A percentile compares a stretch with the other conserved stretches of the same genome.
phyloP scores from a whole-genome alignment of 2,888 invertebrate genomes.

The Hyppa rectilinea region DNA sequence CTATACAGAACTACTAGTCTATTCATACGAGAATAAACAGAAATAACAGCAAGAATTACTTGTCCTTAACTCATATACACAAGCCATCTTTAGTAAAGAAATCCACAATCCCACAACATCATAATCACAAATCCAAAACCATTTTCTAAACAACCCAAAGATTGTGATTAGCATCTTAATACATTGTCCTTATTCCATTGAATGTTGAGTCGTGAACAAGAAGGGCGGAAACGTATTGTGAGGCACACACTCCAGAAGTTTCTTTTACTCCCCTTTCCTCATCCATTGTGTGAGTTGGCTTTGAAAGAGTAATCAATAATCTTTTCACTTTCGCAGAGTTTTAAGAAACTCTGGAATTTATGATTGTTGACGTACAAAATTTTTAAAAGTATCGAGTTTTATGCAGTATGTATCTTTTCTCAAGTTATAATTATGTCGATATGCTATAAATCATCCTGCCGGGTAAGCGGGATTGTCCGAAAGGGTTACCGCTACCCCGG shows the following conservation, averaged over 20 bases:
- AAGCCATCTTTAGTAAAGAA: neutral
- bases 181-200: slow-evolving; percentile 28
- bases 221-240: slow-evolving; percentile 26
- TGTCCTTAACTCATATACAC: too few species aligned
- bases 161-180: slow-evolving; percentile 24
- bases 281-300: slow-evolving; percentile 24
- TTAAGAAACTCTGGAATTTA: neutral
- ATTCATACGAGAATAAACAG: too few species aligned
- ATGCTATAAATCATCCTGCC: too few species aligned
- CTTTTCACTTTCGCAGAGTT: slow-evolving; percentile 1
- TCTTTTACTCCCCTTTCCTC: neutral
- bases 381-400: too few species aligned
- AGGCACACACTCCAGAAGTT: slow-evolving; percentile 18
- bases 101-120: neutral
- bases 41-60: too few species aligned
- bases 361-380: neutral
- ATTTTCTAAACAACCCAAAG: slow-evolving; percentile 2
- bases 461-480: too few species aligned
- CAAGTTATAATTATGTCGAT: too few species aligned
- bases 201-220: slow-evolving; percentile 14
- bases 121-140: neutral
- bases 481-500: too few species aligned
- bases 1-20: too few species aligned
- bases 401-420: too few species aligned
- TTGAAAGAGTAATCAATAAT: slow-evolving; percentile 26